phyloP scores from a whole-genome alignment of 2,888 invertebrate genomes.

The Agapostemon virescens region DNA sequence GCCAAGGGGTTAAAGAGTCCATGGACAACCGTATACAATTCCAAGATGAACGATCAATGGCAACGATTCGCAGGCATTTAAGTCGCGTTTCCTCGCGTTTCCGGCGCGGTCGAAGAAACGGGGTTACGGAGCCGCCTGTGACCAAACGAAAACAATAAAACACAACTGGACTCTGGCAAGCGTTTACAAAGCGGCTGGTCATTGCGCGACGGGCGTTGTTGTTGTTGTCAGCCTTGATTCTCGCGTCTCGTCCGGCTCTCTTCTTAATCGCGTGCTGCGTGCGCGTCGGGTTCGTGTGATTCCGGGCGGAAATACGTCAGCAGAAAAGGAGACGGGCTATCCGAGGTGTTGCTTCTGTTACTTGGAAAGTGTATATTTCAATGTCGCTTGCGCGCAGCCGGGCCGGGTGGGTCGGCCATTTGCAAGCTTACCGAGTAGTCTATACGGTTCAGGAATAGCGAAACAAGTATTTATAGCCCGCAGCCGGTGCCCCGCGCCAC shows the following conservation, averaged over 20 bases:
- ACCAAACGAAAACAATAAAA: conserved; percentile 5
- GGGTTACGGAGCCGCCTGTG: not conserved
- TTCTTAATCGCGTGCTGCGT: conserved; percentile 17
- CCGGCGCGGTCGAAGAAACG: not conserved
- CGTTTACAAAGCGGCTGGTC: conserved; percentile 7
- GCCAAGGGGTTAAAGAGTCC: no score
- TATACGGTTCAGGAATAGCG: conserved; percentile 59
- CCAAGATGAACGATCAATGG: no score
- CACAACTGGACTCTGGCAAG: not conserved
- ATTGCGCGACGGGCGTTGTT: no score
- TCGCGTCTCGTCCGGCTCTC: not conserved
- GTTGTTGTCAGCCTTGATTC: not conserved
- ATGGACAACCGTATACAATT: no score
- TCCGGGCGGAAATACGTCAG: conserved; percentile 40
- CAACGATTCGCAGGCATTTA: not conserved
- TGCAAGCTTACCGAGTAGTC: conserved; percentile 56
- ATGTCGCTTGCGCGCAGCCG: conserved; percentile 39
- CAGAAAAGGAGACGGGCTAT: conserved; percentile 32
- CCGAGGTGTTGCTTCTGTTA: conserved; percentile 57
- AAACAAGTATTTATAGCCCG: conserved; percentile 64
- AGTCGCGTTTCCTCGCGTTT: not conserved
- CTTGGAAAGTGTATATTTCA: conserved; percentile 64
- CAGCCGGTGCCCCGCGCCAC: conserved; percentile 31
- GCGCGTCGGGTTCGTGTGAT: conserved; percentile 28
- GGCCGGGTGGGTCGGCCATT: conserved; percentile 52